Conservation (phyloP, 2,113 vertebrate species). For the Amphiprion ocellaris region DNA sequence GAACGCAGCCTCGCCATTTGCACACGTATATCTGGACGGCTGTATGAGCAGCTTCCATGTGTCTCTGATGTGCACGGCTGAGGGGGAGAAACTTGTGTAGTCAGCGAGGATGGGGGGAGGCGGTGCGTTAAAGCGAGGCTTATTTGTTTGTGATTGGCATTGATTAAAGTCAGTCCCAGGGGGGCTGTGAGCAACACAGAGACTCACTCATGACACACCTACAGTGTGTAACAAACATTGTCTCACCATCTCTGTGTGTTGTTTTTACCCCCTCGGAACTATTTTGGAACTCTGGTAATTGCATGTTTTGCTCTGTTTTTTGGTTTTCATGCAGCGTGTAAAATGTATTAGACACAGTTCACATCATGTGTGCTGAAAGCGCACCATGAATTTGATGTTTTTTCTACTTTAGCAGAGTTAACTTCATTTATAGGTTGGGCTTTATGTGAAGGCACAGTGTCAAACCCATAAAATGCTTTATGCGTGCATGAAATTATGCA, state of each 20-base stretch:
- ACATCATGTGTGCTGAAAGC: background rate
- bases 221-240: conserved; percentile 31
- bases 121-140: conserved; percentile 71
- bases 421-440: background rate
- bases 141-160: conserved; percentile 81
- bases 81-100: conserved; percentile 41
- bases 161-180: conserved; percentile 70
- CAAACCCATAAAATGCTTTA: conserved; percentile 6
- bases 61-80: conserved; percentile 45
- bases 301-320: background rate
- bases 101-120: conserved; percentile 52
- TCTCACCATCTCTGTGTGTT: conserved; percentile 11
- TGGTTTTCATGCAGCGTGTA: background rate
- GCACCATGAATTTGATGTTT: too few relatives aligned
- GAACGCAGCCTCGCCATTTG: background rate
- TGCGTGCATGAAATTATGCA: background rate
- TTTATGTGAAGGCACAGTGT: conserved; percentile 12
- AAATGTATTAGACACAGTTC: background rate
- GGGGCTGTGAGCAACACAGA: conserved; percentile 50
- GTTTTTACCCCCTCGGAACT: background rate
- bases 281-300: background rate
- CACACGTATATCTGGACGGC: conserved; percentile 10
- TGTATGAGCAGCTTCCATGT: conserved; percentile 37
- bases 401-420: background rate
- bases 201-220: conserved; percentile 36